Percentiles rank a stretch among this genome's conserved stretches.
Conservation (phyloP, 2,113 vertebrate genomes). For the Ifrita kowaldi region DNA sequence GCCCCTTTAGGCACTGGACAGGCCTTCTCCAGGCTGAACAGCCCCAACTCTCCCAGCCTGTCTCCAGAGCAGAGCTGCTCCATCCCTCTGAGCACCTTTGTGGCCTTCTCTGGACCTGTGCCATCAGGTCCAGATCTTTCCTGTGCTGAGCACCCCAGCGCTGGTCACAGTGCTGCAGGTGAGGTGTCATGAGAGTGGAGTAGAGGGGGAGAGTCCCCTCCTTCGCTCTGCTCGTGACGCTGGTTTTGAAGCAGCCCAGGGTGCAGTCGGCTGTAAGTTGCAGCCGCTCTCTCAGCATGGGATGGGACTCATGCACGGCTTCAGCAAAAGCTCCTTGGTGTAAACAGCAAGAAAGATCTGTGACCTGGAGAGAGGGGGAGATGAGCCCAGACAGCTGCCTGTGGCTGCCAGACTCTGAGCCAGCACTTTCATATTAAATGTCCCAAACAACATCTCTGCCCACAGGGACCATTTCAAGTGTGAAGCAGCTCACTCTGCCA, state of each 20-base stretch:
- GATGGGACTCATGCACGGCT: neutral
- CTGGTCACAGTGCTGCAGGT: neutral
- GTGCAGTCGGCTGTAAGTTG: neutral
- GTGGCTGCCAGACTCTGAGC: neutral
- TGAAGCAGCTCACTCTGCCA: rapidly evolving
- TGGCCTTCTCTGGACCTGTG: neutral
- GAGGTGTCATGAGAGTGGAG: neutral
- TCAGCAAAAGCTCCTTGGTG: constrained; percentile 11
- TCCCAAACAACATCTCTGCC: neutral
- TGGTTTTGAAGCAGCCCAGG: neutral
- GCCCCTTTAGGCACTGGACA: neutral
- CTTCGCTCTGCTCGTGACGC: neutral
- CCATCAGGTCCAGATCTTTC: neutral
- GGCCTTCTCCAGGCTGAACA: neutral
- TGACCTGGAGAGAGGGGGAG: constrained; percentile 8
- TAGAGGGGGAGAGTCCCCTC: neutral
- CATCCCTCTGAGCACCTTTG: neutral
- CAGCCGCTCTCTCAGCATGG: constrained; percentile 13
- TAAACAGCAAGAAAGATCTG: constrained; percentile 37
- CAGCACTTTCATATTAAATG: neutral
- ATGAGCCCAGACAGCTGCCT: neutral
- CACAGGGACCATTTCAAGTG: neutral
- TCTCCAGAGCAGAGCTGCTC: neutral
- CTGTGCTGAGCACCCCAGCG: neutral
- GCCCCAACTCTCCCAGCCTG: neutral